These are phyloP conservation scores for Benthosema pterotum DNA, from an alignment of 2,797 vertebrate genomes.

Conservation along the genomic window DNA sequence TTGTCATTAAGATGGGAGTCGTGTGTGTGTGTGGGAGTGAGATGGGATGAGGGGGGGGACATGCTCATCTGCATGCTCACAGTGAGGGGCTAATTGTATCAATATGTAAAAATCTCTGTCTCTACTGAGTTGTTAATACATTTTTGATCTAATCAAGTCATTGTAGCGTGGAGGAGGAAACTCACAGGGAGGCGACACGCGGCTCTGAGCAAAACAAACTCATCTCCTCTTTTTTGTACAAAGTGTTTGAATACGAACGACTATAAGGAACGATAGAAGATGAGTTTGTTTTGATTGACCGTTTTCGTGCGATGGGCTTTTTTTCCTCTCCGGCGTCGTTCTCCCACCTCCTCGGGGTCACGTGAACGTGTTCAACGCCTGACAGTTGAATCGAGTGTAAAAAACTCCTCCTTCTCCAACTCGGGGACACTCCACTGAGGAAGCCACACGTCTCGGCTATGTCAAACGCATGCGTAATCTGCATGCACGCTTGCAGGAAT, in stretches of 20 bases:
- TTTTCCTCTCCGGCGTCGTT: neutral
- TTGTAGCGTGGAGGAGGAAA: conserved; percentile 58
- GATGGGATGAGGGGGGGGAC: conserved; percentile 42
- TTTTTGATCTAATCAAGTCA: conserved; percentile 78
- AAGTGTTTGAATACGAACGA: conserved; percentile 62
- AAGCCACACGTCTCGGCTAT: conserved; percentile 61
- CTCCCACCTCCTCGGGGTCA: too few species aligned
- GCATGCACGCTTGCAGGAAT: conserved; percentile 62
- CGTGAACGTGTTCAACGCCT: too few species aligned
- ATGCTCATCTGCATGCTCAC: conserved; percentile 62
- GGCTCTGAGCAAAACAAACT: conserved; percentile 53
- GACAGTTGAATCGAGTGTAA: conserved; percentile 67
- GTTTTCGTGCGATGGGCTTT: neutral
- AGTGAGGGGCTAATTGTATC: conserved; percentile 82
- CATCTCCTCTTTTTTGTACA: conserved; percentile 55
- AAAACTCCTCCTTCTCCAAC: conserved; percentile 44
- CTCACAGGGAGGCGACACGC: conserved; percentile 39
- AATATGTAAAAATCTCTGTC: conserved; percentile 79
- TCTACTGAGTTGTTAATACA: conserved; percentile 76
- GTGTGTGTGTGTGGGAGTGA: too few species aligned
- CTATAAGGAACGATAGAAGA: conserved; percentile 64
- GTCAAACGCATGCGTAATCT: conserved; percentile 61
- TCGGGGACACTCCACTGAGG: conserved; percentile 68
- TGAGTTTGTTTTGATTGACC: too few species aligned
- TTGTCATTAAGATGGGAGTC: conserved; percentile 68